Conservation (phyloP, 2,797 vertebrate species). For the Rhinogobio ventralis region DNA sequence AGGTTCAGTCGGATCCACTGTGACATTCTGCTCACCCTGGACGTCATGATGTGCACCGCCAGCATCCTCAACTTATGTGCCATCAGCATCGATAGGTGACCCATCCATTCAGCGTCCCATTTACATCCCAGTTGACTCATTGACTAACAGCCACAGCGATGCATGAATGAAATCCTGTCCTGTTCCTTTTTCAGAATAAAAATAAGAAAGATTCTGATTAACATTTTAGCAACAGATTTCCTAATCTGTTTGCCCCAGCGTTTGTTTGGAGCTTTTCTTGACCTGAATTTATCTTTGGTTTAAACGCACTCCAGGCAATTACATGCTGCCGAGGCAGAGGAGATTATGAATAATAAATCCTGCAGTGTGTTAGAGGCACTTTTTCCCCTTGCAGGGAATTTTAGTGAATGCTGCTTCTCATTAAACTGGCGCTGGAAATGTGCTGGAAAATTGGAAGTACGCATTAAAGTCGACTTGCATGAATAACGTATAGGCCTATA, state of each 20-base stretch:
- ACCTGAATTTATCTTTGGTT: conserved; percentile 38
- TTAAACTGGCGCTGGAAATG: conserved; percentile 13
- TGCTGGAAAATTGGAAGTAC: background rate
- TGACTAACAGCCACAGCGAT: background rate
- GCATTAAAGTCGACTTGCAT: background rate
- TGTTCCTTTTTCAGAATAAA: background rate
- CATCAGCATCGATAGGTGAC: conserved; percentile 84
- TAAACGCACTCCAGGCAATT: conserved; percentile 24
- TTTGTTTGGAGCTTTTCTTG: background rate
- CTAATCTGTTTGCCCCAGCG: background rate
- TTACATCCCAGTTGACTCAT: background rate
- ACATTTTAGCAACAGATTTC: background rate
- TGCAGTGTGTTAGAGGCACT: background rate
- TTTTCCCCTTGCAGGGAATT: background rate
- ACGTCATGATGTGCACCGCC: conserved; percentile 85
- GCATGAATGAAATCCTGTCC: background rate
- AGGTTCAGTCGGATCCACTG: conserved; percentile 82
- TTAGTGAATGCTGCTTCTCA: background rate
- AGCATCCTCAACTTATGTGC: conserved; percentile 85
- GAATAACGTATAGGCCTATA: background rate
- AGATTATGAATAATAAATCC: conserved; percentile 49
- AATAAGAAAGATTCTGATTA: background rate
- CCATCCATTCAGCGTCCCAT: background rate
- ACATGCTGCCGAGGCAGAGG: conserved; percentile 2
- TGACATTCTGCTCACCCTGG: conserved; percentile 81